Percentiles rank a stretch among this genome's conserved stretches.
Conservation (phyloP, 2,113 vertebrate species). For the Coturnix japonica region DNA sequence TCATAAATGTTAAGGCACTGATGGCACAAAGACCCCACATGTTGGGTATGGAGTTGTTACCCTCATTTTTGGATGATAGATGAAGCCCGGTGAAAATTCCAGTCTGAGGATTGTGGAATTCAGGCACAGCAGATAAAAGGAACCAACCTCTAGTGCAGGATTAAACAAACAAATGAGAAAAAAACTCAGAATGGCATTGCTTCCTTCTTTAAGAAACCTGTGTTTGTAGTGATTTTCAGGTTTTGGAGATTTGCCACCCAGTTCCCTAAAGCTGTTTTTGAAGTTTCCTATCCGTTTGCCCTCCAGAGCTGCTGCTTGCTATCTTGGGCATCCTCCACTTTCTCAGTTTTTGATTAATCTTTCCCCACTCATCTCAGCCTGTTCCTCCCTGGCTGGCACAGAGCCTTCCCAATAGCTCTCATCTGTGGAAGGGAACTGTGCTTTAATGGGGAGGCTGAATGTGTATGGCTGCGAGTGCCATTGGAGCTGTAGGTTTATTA, state of each 20-base stretch:
- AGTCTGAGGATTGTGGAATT: not conserved
- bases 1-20: not conserved
- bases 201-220: constrained; percentile 1
- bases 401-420: not conserved
- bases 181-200: not conserved
- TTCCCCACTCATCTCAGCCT: constrained; percentile 43
- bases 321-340: constrained; percentile 20
- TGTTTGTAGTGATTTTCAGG: not conserved
- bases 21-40: not conserved
- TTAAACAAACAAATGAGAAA: not conserved
- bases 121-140: not conserved
- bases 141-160: not conserved
- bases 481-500: constrained; percentile 18
- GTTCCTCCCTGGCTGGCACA: not conserved
- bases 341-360: constrained; percentile 48
- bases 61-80: not conserved
- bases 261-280: not conserved
- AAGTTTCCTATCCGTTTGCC: constrained; percentile 38
- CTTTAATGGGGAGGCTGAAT: not conserved
- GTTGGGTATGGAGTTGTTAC: not conserved
- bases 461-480: not conserved
- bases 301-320: constrained; percentile 30
- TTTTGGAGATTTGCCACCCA: not conserved
- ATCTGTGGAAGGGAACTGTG: constrained; percentile 26
- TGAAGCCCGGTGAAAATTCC: not conserved